Percentiles rank a stretch among this genome's conserved stretches.
These are phyloP conservation scores for Trogon melanurus DNA, from an alignment of 2,113 vertebrate genomes.

Conservation along the genomic window DNA sequence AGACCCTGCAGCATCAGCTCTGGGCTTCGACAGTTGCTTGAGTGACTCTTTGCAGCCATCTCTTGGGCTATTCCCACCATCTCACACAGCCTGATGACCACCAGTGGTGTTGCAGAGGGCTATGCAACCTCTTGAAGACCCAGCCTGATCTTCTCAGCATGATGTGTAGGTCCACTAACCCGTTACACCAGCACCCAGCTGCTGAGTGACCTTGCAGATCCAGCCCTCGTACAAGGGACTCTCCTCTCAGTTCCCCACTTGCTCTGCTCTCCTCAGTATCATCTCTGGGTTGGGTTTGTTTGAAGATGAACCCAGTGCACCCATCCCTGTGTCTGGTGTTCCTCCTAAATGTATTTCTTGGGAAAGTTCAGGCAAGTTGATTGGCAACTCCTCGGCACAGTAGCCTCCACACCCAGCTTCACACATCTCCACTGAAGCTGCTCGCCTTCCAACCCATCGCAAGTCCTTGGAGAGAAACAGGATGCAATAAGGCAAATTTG, in stretches of 20 bases:
- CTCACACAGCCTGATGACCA: not conserved
- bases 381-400: not conserved
- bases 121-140: not conserved
- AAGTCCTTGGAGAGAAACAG: not conserved
- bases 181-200: not conserved
- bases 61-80: no score
- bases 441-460: not conserved
- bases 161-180: accelerated
- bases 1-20: not conserved
- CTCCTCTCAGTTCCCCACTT: not conserved
- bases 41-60: not conserved
- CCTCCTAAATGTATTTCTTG: not conserved
- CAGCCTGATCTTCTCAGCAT: not conserved
- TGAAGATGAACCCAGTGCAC: not conserved
- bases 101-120: no score
- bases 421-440: no score
- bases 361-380: not conserved
- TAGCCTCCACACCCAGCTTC: not conserved
- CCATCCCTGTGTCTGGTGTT: not conserved
- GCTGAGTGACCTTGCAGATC: not conserved
- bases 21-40: not conserved
- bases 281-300: not conserved
- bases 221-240: not conserved
- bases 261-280: not conserved
- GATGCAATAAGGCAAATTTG: not conserved